These are phyloP conservation scores for Elmis aenea DNA, from an alignment of 2,888 invertebrate genomes.

Conservation along the genomic window DNA sequence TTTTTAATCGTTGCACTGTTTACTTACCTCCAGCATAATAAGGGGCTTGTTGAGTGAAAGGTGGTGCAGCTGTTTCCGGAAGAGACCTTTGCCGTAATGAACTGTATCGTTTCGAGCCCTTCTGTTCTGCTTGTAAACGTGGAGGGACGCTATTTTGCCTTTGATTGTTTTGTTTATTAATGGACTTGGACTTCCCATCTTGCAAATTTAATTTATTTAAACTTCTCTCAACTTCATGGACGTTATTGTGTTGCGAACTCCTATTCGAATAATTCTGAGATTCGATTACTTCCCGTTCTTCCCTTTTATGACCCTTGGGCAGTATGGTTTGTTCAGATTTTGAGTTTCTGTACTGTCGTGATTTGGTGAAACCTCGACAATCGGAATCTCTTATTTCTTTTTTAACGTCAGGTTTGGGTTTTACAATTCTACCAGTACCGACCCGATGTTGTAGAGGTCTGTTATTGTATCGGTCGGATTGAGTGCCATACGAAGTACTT, in stretches of 20 bases:
- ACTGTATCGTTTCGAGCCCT: constrained; percentile 56
- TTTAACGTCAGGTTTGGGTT: constrained; percentile 28
- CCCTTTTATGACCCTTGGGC: constrained; percentile 19
- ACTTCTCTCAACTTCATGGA: constrained; percentile 36
- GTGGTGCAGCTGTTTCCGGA: constrained; percentile 48
- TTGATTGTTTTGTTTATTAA: constrained; percentile 22
- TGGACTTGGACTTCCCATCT: constrained; percentile 26
- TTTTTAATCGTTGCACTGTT: too few species aligned
- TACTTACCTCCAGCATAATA: constrained; percentile 40
- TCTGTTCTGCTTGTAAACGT: constrained; percentile 41
- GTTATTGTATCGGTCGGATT: constrained; percentile 10
- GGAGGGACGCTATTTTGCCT: constrained; percentile 44
- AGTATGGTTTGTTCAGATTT: constrained; percentile 31
- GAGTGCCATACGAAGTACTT: too few species aligned
- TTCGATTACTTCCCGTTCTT: constrained; percentile 27
- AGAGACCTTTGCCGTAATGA: constrained; percentile 54
- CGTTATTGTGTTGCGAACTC: constrained; percentile 34
- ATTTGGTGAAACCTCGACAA: constrained; percentile 41
- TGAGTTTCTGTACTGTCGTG: constrained; percentile 33
- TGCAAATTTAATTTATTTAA: constrained; percentile 38
- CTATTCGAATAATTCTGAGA: constrained; percentile 42
- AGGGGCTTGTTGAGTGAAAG: constrained; percentile 32
- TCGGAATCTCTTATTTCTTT: constrained; percentile 42
- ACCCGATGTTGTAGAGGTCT: constrained; percentile 25
- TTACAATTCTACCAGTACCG: constrained; percentile 36